Evolutionary conservation across 2,888 invertebrate species (phyloP).

Genomic region (Acrobeloides nanus): DNA sequence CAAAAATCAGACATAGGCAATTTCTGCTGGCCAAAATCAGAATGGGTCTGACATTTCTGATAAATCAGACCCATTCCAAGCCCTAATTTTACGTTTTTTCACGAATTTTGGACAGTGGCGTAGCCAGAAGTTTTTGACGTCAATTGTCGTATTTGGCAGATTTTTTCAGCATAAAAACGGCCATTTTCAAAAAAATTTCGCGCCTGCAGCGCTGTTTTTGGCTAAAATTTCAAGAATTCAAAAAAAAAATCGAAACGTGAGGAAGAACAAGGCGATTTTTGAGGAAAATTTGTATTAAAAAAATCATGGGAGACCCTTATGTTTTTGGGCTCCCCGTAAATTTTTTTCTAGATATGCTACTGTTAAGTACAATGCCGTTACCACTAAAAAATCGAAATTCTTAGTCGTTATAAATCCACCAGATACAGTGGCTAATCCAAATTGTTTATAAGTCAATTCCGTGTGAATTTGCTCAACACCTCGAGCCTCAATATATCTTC

Average conservation of each 20-base stretch:
- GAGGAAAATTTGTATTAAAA: no score
- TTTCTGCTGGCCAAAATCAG: no score
- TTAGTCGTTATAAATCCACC: slow-evolving; percentile 44
- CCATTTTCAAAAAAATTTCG: no score
- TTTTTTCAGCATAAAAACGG: no score
- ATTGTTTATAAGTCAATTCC: slow-evolving; percentile 77
- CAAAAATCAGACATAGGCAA: slow-evolving; percentile 57
- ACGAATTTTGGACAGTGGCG: no score
- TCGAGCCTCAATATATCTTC: slow-evolving; percentile 47
- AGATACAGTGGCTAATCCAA: slow-evolving; percentile 74
- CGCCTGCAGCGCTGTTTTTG: no score
- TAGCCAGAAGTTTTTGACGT: not conserved
- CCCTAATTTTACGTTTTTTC: not conserved
- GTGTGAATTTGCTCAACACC: slow-evolving; percentile 65
- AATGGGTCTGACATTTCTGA: no score
- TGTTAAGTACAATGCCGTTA: no score
- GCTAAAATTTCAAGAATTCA: no score
- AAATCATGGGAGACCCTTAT: no score
- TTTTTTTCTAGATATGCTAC: not conserved
- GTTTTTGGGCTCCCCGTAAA: no score
- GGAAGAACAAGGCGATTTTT: not conserved
- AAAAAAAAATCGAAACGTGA: not conserved
- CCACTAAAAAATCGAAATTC: slow-evolving; percentile 20
- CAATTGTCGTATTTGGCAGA: not conserved
- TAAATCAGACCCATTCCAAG: no score